These are phyloP conservation scores for Conus betulinus DNA, from an alignment of 1,140 invertebrate species.

Conservation along the genomic window DNA sequence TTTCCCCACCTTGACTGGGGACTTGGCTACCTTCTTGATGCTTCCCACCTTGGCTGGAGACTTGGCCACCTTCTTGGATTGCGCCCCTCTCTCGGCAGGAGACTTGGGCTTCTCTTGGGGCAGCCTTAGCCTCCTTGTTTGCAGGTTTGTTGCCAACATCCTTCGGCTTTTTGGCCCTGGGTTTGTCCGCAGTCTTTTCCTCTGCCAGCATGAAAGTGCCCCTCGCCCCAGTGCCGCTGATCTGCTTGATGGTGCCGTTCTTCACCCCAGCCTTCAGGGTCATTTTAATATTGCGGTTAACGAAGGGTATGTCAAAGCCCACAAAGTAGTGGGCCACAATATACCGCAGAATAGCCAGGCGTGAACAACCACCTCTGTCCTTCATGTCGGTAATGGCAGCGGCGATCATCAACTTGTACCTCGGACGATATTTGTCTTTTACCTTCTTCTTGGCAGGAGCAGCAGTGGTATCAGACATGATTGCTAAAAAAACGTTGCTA, in stretches of 20 bases:
- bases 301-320: background rate
- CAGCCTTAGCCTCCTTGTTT: background rate
- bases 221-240: background rate
- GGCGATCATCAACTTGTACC: background rate
- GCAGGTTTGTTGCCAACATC: background rate
- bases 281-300: background rate
- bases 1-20: background rate
- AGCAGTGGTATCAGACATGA: too few species aligned
- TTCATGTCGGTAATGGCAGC: background rate
- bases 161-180: background rate
- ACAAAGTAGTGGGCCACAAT: background rate
- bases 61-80: too few species aligned
- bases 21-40: background rate
- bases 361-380: background rate
- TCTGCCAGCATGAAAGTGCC: background rate
- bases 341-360: background rate
- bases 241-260: background rate
- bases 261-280: background rate
- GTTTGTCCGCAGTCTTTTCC: background rate
- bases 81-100: background rate
- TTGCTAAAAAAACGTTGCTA: too few species aligned
- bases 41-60: background rate
- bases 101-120: background rate
- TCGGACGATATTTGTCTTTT: too few species aligned
- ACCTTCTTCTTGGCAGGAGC: too few species aligned